Conservation (phyloP, 2,888 invertebrate genomes). For the Drosophila tripunctata region DNA sequence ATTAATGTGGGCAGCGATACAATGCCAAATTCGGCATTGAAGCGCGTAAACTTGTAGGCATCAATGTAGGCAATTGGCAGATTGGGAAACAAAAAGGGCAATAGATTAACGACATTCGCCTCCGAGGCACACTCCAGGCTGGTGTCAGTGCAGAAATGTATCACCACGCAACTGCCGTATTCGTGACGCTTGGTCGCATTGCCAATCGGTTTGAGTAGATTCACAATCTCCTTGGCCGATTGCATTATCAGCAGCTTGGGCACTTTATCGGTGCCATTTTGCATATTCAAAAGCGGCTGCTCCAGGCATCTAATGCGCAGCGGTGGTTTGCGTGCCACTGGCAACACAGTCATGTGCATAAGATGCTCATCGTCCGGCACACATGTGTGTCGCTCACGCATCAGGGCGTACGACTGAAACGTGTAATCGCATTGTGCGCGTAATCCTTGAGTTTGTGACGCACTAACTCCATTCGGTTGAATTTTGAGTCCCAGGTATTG, state of each 20-base stretch:
- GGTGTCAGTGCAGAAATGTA: slow-evolving; percentile 94
- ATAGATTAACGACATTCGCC: slow-evolving; percentile 95
- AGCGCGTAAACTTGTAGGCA: slow-evolving; percentile 91
- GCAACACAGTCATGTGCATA: slow-evolving; percentile 59
- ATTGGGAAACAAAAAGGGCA: slow-evolving; percentile 93
- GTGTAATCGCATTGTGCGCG: slow-evolving; percentile 75
- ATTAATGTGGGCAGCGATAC: slow-evolving; percentile 95
- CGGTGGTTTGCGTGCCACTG: slow-evolving; percentile 68
- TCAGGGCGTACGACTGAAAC: slow-evolving; percentile 76
- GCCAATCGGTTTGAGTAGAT: slow-evolving; percentile 81
- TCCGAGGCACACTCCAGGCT: slow-evolving; percentile 96
- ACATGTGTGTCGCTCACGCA: slow-evolving; percentile 70
- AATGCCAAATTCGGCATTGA: slow-evolving; percentile 96
- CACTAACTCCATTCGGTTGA: slow-evolving; percentile 43
- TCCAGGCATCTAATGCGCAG: slow-evolving; percentile 82
- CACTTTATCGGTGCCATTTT: neutral
- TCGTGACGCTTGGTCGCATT: slow-evolving; percentile 86
- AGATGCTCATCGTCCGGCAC: slow-evolving; percentile 75
- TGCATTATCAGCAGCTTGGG: slow-evolving; percentile 75
- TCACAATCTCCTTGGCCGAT: slow-evolving; percentile 80
- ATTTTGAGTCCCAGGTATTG: slow-evolving; percentile 56
- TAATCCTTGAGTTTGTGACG: slow-evolving; percentile 53
- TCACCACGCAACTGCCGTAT: slow-evolving; percentile 89
- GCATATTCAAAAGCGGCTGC: slow-evolving; percentile 49
- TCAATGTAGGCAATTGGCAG: slow-evolving; percentile 95